Evolutionary conservation across 2,797 vertebrate species (phyloP).

Genomic region (Nyctibius grandis): DNA sequence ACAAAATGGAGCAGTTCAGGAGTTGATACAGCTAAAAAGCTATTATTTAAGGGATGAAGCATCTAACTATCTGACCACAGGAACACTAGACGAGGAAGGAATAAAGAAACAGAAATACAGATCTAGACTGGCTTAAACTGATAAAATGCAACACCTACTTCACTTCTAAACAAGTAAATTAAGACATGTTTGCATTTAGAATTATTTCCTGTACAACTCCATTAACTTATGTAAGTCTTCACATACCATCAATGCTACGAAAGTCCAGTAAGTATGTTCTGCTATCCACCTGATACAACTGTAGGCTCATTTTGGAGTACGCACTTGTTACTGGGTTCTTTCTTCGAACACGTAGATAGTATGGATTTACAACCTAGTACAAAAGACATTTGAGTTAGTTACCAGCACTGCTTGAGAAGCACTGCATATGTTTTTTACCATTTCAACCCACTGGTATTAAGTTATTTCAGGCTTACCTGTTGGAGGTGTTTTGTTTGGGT

Average conservation of each 20-base stretch:
- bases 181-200: not conserved
- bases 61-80: not conserved
- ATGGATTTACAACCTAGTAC: slow-evolving; percentile 92
- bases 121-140: not conserved
- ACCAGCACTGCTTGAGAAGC: not conserved
- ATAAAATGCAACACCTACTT: not conserved
- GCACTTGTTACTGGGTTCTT: slow-evolving; percentile 94
- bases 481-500: too few relatives aligned
- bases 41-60: not conserved
- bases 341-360: slow-evolving; percentile 93
- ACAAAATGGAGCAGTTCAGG: not conserved
- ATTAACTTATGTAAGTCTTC: not conserved
- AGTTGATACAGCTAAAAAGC: not conserved
- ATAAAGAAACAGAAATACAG: not conserved
- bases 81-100: not conserved
- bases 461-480: not conserved
- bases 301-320: slow-evolving; percentile 97
- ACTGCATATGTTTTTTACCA: not conserved
- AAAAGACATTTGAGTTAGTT: slow-evolving; percentile 8
- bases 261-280: slow-evolving; percentile 97
- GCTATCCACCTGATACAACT: slow-evolving; percentile 98
- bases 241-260: slow-evolving; percentile 96
- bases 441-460: not conserved
- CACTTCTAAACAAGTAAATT: not conserved
- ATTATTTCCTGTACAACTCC: not conserved